phyloP scores from a whole-genome alignment of 2,797 vertebrate genomes.

The Melopsittacus undulatus region DNA sequence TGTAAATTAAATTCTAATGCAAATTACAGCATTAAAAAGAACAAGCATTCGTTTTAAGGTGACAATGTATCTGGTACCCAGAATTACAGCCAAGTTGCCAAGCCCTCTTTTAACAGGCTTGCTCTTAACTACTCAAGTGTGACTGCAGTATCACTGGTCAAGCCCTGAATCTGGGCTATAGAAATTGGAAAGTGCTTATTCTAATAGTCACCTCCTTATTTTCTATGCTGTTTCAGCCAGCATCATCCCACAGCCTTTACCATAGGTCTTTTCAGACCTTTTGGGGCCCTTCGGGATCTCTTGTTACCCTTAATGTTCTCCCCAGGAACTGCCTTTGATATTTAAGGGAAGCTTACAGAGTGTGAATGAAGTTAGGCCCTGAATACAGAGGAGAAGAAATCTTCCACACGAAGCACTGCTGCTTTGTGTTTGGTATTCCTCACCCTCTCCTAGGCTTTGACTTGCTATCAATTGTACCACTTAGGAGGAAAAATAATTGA shows the following conservation, averaged over 20 bases:
- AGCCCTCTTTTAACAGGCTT: neutral
- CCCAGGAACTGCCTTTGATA: neutral
- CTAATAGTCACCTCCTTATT: neutral
- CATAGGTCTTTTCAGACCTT: neutral
- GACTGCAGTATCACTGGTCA: neutral
- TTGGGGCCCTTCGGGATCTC: neutral
- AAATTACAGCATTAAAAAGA: neutral
- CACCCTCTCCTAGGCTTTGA: neutral
- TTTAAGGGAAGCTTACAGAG: neutral
- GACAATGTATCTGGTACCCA: neutral
- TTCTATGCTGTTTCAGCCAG: neutral
- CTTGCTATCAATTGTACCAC: neutral
- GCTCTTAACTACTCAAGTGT: neutral
- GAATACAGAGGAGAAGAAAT: neutral
- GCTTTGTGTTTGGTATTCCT: neutral
- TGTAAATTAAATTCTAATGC: neutral
- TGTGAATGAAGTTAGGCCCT: neutral
- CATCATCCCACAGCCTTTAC: neutral
- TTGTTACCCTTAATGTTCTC: neutral
- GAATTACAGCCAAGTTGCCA: neutral
- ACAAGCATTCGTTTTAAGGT: neutral
- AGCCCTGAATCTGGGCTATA: neutral
- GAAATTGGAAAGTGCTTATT: neutral
- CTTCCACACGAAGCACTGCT: neutral
- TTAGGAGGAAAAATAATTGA: neutral